Conservation (phyloP, 2,797 vertebrate species). For the Rhinophrynus dorsalis region DNA sequence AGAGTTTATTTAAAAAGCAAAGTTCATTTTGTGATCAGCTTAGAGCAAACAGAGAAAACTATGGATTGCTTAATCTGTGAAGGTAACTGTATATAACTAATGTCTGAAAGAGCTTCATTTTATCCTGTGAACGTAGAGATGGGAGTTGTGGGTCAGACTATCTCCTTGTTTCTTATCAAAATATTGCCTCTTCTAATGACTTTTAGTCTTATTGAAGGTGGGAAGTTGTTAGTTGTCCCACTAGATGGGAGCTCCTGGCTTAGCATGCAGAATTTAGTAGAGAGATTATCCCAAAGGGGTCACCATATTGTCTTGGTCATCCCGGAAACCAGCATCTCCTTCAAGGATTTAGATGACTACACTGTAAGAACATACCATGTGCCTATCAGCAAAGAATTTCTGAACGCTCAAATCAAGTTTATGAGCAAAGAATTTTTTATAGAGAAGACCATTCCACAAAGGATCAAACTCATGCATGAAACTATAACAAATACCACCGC, state of each 20-base stretch:
- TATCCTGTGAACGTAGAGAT: not conserved
- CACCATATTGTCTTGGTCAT: conserved; percentile 71
- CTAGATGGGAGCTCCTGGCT: no score
- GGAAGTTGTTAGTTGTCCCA: no score
- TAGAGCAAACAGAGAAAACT: no score
- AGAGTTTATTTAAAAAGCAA: no score
- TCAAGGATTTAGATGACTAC: conserved; percentile 62
- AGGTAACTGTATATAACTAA: no score
- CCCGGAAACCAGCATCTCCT: conserved; percentile 70
- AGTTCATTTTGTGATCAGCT: no score
- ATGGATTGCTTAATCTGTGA: no score
- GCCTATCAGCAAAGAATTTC: conserved; percentile 60
- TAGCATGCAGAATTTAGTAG: no score
- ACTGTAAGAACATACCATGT: conserved; percentile 61
- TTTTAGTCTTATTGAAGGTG: no score
- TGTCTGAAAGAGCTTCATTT: no score
- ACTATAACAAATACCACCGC: conserved; percentile 35
- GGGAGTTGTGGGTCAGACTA: not conserved
- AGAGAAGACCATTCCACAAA: conserved; percentile 24
- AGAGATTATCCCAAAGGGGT: no score
- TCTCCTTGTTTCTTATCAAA: not conserved
- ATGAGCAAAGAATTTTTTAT: conserved; percentile 42
- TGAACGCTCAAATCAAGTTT: conserved; percentile 20
- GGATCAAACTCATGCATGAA: rapidly evolving
- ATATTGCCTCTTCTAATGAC: no score